phyloP scores from a whole-genome alignment of 2,113 vertebrate genomes.

The Daboia siamensis region DNA sequence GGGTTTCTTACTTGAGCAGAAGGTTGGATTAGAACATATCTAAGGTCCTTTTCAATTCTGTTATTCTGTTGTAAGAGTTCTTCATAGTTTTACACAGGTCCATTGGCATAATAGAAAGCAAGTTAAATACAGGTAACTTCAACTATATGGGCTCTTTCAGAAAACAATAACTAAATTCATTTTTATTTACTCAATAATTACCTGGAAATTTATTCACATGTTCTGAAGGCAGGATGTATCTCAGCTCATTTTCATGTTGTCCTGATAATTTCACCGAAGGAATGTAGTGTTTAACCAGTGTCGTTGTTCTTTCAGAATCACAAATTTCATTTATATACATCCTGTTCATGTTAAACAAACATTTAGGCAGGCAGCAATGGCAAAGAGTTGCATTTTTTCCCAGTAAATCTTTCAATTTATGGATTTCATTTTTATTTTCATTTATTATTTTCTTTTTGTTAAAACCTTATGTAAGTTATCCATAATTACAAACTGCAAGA shows the following conservation, averaged over 20 bases:
- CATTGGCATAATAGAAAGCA: too few species aligned
- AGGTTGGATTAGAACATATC: too few species aligned
- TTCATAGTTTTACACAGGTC: too few species aligned
- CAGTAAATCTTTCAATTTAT: too few species aligned
- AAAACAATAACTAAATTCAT: neutral
- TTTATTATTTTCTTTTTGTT: too few species aligned
- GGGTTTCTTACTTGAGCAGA: too few species aligned
- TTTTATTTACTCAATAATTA: conserved; percentile 40
- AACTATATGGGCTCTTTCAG: neutral
- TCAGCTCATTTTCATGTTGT: conserved; percentile 75
- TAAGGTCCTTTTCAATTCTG: too few species aligned
- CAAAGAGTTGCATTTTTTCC: neutral
- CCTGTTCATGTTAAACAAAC: conserved; percentile 64
- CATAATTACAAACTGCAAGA: too few species aligned
- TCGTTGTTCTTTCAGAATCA: conserved; percentile 69
- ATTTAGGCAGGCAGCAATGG: neutral
- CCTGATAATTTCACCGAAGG: conserved; percentile 74
- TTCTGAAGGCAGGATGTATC: conserved; percentile 82
- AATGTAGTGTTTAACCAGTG: conserved; percentile 76
- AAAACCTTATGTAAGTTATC: too few species aligned
- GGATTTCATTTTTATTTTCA: too few species aligned
- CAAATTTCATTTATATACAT: conserved; percentile 74
- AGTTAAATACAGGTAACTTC: neutral
- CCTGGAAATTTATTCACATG: conserved; percentile 83
- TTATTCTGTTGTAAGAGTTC: too few species aligned